Base-by-base conservation (phyloP, 2,113 vertebrate genomes). In the Otolemur garnettii region DNA sequence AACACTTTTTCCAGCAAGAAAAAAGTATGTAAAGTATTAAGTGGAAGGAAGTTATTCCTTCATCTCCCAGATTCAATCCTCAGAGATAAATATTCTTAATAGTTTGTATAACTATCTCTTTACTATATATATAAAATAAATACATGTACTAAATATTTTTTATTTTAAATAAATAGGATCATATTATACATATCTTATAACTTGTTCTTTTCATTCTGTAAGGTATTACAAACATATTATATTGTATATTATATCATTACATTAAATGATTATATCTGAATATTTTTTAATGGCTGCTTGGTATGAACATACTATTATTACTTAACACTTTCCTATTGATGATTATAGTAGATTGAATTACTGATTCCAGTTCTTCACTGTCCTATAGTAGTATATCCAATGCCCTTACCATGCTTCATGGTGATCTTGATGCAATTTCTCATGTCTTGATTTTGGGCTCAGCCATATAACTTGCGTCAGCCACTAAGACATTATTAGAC, bases 81-180 rank as follows among this genome's bases (percentile, higher is more conserved):
- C 30, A 87, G 62, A 87, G 59, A 79, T 33, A 79, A 66, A 84
- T 66, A 59, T 15, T 71, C 9, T 69, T 62, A 59, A 83, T 12
- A 53, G 7, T 74, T 26, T 66, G 4, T 50, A 3, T 86, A 86
- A 57, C 69, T 83, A 68, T n/a, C 33, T 88, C 57, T 81, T 82
- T 83, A 68, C 21, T 55, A n/a, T 22, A 4, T 30, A 38, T 45
- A 24, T 92, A 90, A 89, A 94, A 85, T 55, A 90, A 80, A 55
- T 71, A 92, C 2, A 68, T 30, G 9, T 30, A 77, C 45, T 42
- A 93, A 77, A 77, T 60, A 22, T 79, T 93, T 96, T 83, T 62
- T 45, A 45, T 60, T 96, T 95, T 92, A 42, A 86, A 64, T 59
- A 50, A 92, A 93, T n/a, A 81, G 13, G 14, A 71, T 86, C 22